Evolutionary conservation across 2,113 vertebrate species (phyloP).

Genomic region (Bos taurus): DNA sequence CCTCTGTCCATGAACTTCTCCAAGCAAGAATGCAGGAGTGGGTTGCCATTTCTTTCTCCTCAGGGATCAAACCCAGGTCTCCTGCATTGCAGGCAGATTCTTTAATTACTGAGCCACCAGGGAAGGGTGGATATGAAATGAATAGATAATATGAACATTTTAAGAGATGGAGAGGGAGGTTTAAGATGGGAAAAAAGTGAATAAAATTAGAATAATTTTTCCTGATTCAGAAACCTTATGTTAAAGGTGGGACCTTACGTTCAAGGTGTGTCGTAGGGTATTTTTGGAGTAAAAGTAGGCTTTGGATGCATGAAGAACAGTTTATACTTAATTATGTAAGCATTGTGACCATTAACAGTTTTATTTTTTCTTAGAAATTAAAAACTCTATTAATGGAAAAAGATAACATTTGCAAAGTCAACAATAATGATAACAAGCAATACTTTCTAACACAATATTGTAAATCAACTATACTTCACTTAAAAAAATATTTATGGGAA

Average conservation of each 20-base stretch:
- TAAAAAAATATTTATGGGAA: neutral
- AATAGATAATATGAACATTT: neutral
- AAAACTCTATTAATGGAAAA: neutral
- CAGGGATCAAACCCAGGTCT: neutral
- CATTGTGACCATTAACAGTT: neutral
- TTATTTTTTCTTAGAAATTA: neutral
- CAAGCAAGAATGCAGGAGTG: neutral
- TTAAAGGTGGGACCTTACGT: neutral
- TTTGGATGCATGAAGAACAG: neutral
- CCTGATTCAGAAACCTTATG: neutral
- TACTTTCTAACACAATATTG: neutral
- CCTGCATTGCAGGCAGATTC: neutral
- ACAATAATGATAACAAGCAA: neutral
- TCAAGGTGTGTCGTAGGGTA: neutral
- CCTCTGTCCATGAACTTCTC: neutral
- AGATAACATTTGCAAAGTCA: neutral
- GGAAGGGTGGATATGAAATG: neutral
- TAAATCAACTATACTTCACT: neutral
- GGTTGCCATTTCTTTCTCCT: neutral
- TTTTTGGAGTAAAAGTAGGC: neutral
- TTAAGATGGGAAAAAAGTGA: neutral
- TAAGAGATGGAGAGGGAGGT: neutral
- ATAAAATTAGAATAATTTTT: neutral
- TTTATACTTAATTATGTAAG: neutral
- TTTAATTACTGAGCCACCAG: neutral